Base-by-base conservation (phyloP, 2,888 invertebrate species). In the Xestia sexstrigata region DNA sequence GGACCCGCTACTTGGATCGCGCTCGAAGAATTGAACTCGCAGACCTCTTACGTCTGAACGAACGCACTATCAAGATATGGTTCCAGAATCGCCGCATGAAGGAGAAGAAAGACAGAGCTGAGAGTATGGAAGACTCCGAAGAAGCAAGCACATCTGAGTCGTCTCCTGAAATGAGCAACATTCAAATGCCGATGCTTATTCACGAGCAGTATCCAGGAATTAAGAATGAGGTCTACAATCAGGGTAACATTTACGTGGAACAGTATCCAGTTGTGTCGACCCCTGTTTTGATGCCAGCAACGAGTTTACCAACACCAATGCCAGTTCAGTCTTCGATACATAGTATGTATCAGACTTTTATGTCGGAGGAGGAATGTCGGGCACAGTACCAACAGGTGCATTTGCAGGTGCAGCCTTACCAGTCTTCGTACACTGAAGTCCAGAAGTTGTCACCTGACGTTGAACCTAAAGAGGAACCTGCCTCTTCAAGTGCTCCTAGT, bases 41-140 rank as follows among this genome's bases (percentile, higher is more conserved):
- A 0, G 89, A 89, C 0, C 62, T 76, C 7, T 85, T 93, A 0
- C 83, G 78, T 0, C 80, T 95, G 30, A 93, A 93, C 70, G 95
- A 95, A 78, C 91, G 94, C 2, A 94, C 93, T 0, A 98, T 98
- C 69, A 98, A 98, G 92, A 98, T 98, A 60, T 98, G 98, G 98
- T 98, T 98, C 91, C 98, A 98, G 90, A 98, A 98, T 91, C 96
- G 98, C 0, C 95, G 98, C 1, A 98, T 98, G 98, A 98, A 98
- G 84, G 96, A 95, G 89, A 98, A 98, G 91, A 98, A 98, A 89
- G 97, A 97, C 80, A 94, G 94, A 60, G 89, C 91, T 5, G 95
- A 95, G 74, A 87, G 87, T 77, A 74, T 90, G 1, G 94, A 94
- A 74, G 93, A 93, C 45, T 88, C 87, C 0, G 93, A 94, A 80